Conservation (phyloP, 2,888 invertebrate genomes). For the Campaea margaritaria region DNA sequence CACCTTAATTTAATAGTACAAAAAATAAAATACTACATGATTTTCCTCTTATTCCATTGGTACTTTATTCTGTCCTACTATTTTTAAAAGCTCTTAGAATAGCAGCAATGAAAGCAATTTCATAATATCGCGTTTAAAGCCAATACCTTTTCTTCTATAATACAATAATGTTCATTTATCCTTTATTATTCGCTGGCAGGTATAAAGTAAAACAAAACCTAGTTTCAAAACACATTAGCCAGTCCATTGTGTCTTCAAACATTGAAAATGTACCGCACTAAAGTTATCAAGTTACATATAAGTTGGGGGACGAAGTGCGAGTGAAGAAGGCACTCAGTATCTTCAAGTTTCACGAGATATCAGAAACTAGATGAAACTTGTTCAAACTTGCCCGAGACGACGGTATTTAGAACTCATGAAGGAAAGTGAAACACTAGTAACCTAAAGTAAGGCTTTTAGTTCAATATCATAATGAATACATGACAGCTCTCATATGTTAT, state of each 20-base stretch:
- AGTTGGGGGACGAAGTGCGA: slow-evolving; percentile 23
- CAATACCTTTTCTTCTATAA: background rate
- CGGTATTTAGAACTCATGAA: background rate
- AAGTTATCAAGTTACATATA: slow-evolving; percentile 43
- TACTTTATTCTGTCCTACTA: no score
- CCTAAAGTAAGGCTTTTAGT: no score
- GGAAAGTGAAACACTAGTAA: slow-evolving; percentile 1
- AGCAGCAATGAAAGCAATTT: background rate
- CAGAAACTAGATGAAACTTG: slow-evolving; percentile 40
- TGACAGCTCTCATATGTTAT: no score
- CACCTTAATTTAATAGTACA: no score
- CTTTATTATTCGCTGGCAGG: background rate
- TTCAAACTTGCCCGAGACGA: slow-evolving; percentile 21
- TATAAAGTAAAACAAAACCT: background rate
- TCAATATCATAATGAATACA: no score
- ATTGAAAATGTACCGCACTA: slow-evolving; percentile 27
- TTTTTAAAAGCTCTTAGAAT: no score
- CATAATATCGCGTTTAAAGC: no score
- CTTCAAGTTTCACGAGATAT: slow-evolving; percentile 39
- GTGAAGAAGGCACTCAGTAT: slow-evolving; percentile 21
- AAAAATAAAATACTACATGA: no score
- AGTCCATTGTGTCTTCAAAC: slow-evolving; percentile 15
- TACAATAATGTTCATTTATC: background rate
- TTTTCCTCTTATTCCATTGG: no score
- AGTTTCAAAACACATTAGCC: slow-evolving; percentile 10